Evolutionary conservation across 2,888 invertebrate species (phyloP).

Genomic region (Hydraecia micacea): DNA sequence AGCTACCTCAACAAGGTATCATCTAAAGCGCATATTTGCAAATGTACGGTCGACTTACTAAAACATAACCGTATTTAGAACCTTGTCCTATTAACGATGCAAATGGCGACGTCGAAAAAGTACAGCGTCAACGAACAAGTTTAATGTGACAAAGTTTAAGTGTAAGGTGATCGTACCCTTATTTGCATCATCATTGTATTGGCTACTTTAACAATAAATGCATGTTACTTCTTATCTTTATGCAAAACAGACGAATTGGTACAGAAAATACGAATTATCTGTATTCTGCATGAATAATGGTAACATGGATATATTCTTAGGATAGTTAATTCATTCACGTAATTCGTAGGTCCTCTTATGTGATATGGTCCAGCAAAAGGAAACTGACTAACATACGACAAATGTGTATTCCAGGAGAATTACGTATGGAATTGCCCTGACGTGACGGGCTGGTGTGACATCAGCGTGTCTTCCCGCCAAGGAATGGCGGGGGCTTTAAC

Average conservation of each 20-base stretch:
- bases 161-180: not conserved
- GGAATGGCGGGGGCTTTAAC: conserved; percentile 98
- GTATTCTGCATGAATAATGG: not conserved
- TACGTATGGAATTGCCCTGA: conserved; percentile 93
- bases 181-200: not conserved
- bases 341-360: not conserved
- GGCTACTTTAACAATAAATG: not conserved
- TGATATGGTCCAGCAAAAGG: not conserved
- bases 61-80: not conserved
- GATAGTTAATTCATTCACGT: not conserved
- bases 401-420: conserved; percentile 79
- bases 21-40: not conserved
- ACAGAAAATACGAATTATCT: not conserved
- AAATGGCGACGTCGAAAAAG: too few relatives aligned
- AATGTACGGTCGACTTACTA: not conserved
- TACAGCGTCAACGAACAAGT: not conserved
- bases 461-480: conserved; percentile 97
- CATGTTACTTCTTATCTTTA: not conserved
- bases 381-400: not conserved
- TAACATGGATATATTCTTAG: not conserved
- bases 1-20: conserved; percentile 80
- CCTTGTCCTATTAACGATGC: not conserved
- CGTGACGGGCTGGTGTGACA: conserved; percentile 93
- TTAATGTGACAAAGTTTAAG: not conserved
- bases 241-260: not conserved